Conservation (phyloP, 2,888 invertebrate species). For the Cerastis rubricosa region DNA sequence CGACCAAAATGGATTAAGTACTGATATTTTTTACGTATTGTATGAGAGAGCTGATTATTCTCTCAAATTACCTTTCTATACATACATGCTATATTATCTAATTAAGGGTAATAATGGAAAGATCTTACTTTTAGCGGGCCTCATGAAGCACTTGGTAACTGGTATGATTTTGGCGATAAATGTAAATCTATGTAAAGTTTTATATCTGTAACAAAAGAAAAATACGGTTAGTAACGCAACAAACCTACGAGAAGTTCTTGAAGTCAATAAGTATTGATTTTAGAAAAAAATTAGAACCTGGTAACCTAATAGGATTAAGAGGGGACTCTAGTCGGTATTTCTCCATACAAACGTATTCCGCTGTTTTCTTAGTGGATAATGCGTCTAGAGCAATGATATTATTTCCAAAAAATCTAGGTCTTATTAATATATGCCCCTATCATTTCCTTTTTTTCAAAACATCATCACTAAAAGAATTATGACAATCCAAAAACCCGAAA, state of each 20-base stretch:
- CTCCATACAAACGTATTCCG: too few relatives aligned
- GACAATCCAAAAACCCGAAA: too few relatives aligned
- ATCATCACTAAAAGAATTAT: too few relatives aligned
- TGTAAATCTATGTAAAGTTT: conserved; percentile 65
- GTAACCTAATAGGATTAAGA: too few relatives aligned
- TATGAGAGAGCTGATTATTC: neutral
- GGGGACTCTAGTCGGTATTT: too few relatives aligned
- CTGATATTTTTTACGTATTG: neutral
- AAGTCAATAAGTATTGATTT: neutral
- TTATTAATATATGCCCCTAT: too few relatives aligned
- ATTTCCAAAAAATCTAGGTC: too few relatives aligned
- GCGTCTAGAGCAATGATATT: too few relatives aligned
- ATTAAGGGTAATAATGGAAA: conserved; percentile 74
- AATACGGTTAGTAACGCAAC: neutral
- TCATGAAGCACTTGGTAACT: conserved; percentile 59
- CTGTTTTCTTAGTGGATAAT: too few relatives aligned
- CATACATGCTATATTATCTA: conserved; percentile 3
- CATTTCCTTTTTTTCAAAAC: too few relatives aligned
- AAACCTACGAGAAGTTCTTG: neutral
- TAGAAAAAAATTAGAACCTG: neutral
- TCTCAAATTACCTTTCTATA: neutral
- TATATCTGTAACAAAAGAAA: conserved; percentile 86
- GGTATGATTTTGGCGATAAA: conserved; percentile 41
- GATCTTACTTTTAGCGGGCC: conserved; percentile 81
- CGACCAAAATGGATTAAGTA: too few relatives aligned